These are phyloP conservation scores for Drosophila asahinai DNA, from an alignment of 1,140 invertebrate genomes.

Conservation along the genomic window DNA sequence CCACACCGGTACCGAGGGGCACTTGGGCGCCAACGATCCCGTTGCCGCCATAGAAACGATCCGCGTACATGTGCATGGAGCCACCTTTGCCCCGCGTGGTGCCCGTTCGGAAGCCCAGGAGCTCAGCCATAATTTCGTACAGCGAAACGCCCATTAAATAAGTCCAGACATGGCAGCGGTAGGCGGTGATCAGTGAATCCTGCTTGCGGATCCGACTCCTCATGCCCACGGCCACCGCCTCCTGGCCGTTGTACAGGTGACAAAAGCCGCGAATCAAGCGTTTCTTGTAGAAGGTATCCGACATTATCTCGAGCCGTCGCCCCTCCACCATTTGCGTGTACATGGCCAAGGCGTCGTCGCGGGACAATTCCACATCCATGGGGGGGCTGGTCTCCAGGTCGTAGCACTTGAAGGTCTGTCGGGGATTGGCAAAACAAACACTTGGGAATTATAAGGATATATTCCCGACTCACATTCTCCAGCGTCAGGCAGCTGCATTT, in stretches of 20 bases:
- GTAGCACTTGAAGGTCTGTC: slow-evolving; percentile 89
- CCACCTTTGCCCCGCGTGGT: slow-evolving; percentile 91
- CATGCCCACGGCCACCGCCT: slow-evolving; percentile 87
- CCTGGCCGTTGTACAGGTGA: slow-evolving; percentile 93
- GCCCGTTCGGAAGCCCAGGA: slow-evolving; percentile 91
- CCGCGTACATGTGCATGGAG: slow-evolving; percentile 88
- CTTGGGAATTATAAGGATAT: too few species aligned
- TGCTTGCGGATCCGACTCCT: slow-evolving; percentile 86
- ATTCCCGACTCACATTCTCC: slow-evolving; percentile 58
- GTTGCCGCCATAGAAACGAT: slow-evolving; percentile 94
- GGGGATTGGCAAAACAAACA: too few species aligned
- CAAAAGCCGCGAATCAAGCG: slow-evolving; percentile 93
- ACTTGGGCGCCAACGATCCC: slow-evolving; percentile 99
- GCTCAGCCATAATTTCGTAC: slow-evolving; percentile 92
- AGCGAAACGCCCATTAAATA: slow-evolving; percentile 91
- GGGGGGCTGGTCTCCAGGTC: slow-evolving; percentile 93
- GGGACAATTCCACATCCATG: slow-evolving; percentile 86
- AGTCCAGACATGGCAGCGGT: slow-evolving; percentile 89
- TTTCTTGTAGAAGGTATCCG: slow-evolving; percentile 91
- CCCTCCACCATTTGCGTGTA: slow-evolving; percentile 89
- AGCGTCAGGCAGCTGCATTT: slow-evolving; percentile 48
- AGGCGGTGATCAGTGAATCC: slow-evolving; percentile 92
- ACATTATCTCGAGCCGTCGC: slow-evolving; percentile 89
- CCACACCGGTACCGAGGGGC: slow-evolving; percentile 96
- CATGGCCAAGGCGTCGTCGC: slow-evolving; percentile 88